phyloP scores from a whole-genome alignment of 2,888 invertebrate species.

The Hydriomena furcata region DNA sequence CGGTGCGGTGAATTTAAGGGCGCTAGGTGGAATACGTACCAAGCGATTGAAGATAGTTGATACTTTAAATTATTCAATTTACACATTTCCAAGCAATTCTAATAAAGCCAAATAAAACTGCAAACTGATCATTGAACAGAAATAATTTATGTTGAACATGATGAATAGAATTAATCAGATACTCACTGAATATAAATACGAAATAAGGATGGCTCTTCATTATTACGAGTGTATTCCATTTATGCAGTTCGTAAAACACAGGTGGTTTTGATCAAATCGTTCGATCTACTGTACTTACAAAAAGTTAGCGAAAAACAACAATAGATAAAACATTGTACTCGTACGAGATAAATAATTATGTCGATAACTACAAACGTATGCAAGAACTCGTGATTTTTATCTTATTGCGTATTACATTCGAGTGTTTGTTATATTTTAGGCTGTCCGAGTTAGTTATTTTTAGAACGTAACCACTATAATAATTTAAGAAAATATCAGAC shows the following conservation, averaged over 20 bases:
- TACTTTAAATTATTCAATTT: too few species aligned
- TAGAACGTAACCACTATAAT: slow-evolving; percentile 3
- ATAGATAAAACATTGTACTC: slow-evolving; percentile 38
- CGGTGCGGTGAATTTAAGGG: too few species aligned
- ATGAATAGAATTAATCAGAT: not conserved
- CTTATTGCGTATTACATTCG: slow-evolving; percentile 37
- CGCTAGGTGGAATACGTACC: too few species aligned
- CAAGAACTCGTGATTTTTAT: slow-evolving; percentile 40
- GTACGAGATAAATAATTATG: slow-evolving; percentile 32
- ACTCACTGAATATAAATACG: slow-evolving; percentile 43
- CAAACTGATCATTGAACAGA: too few species aligned
- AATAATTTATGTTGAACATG: too few species aligned
- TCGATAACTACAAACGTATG: slow-evolving; percentile 35
- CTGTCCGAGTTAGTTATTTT: slow-evolving; percentile 25
- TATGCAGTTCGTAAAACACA: slow-evolving; percentile 27
- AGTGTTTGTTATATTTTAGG: slow-evolving; percentile 24
- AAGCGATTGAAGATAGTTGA: too few species aligned
- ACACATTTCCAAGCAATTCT: too few species aligned
- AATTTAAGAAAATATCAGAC: not conserved
- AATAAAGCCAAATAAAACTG: too few species aligned
- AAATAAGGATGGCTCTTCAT: slow-evolving; percentile 41
- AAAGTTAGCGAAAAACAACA: slow-evolving; percentile 28
- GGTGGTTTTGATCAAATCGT: slow-evolving; percentile 28
- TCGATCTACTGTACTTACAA: slow-evolving; percentile 35
- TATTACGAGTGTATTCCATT: slow-evolving; percentile 43